These are phyloP conservation scores for Conus betulinus DNA, from an alignment of 1,140 invertebrate species.

Conservation along the genomic window DNA sequence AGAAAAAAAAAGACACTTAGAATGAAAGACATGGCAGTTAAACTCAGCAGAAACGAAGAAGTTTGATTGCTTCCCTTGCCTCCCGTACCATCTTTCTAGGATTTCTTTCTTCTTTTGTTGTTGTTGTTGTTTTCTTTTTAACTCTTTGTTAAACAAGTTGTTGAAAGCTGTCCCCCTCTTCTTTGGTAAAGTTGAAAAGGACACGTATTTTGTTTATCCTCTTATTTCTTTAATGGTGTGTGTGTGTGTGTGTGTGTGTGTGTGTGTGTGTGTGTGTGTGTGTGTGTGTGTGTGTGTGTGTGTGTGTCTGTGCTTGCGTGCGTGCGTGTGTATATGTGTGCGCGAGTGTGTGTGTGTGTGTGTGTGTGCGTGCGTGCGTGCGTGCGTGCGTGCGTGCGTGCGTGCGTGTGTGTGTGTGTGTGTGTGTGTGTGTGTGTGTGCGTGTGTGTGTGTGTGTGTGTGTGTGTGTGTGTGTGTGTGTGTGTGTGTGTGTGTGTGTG, in stretches of 20 bases:
- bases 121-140: no score
- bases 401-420: constrained; percentile 11
- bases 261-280: constrained; percentile 18
- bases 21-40: no score
- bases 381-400: not conserved
- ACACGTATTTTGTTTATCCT: not conserved
- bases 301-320: not conserved
- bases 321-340: not conserved
- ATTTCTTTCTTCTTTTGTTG: no score
- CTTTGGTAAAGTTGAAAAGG: no score
- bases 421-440: constrained; percentile 8
- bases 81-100: no score
- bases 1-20: no score
- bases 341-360: not conserved
- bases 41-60: no score
- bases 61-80: no score
- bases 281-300: constrained; percentile 4
- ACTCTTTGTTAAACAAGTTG: no score
- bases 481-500: not conserved
- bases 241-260: not conserved
- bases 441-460: not conserved
- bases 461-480: constrained; percentile 1
- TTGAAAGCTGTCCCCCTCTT: no score
- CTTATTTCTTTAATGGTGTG: not conserved
- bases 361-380: constrained; percentile 10